A percentile compares a stretch with the other conserved stretches of the same genome.
Evolutionary conservation across 2,888 invertebrate genomes (phyloP).

Genomic region (Salpingus planirostris): DNA sequence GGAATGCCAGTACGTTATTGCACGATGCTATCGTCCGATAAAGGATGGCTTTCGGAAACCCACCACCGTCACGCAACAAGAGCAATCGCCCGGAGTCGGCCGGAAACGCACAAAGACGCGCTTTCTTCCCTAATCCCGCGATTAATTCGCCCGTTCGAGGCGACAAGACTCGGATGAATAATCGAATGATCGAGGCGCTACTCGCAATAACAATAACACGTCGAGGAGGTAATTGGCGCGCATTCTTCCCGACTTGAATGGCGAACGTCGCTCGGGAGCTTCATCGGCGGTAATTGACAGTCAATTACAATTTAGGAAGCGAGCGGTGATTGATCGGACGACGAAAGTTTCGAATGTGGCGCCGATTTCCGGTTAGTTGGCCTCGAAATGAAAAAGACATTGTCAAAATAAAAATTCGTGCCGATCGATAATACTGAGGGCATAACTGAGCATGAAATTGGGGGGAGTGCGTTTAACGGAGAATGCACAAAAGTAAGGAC

Average conservation of each 20-base stretch:
- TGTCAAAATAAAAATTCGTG: no score
- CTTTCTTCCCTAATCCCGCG: no score
- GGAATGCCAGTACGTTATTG: conserved; percentile 28
- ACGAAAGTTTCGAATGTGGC: no score
- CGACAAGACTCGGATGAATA: no score
- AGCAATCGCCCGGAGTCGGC: no score
- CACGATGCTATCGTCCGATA: conserved; percentile 32
- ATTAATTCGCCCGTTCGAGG: no score
- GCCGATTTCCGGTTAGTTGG: no score
- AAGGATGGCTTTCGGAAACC: conserved; percentile 31
- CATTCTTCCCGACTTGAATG: conserved; percentile 1
- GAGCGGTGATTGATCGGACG: conserved; percentile 27
- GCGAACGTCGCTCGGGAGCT: conserved; percentile 2
- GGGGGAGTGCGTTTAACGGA: conserved; percentile 1
- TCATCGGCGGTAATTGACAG: conserved; percentile 24
- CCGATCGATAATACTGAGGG: background rate
- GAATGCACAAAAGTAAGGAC: background rate
- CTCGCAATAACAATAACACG: background rate
- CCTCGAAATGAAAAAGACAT: no score
- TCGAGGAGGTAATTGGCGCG: conserved; percentile 2
- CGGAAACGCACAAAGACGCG: no score
- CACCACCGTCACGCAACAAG: no score
- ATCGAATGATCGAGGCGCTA: no score
- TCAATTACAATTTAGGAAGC: conserved; percentile 30
- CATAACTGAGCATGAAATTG: conserved; percentile 3